phyloP scores from a whole-genome alignment of 1,140 invertebrate species.

The Diuraphis noxia region DNA sequence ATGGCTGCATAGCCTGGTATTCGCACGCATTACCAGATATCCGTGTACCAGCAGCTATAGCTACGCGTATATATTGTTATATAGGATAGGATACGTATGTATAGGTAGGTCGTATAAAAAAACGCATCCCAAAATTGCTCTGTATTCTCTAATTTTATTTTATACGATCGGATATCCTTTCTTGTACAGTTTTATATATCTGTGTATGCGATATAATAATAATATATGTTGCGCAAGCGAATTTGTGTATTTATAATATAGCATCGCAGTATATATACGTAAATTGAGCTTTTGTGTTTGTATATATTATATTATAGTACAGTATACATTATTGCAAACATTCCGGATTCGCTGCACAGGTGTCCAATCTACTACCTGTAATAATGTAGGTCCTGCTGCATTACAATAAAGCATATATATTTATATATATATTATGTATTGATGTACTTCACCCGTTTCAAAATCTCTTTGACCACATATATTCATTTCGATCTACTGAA shows the following conservation, averaged over 20 bases:
- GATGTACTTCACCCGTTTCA: slow-evolving; percentile 14
- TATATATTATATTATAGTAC: too few relatives aligned
- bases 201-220: not conserved
- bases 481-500: not conserved
- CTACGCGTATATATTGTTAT: not conserved
- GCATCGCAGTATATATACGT: not conserved
- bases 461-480: not conserved
- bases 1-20: not conserved
- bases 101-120: not conserved
- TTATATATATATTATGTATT: too few relatives aligned
- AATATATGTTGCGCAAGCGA: not conserved
- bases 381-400: not conserved
- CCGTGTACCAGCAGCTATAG: not conserved
- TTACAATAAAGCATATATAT: not conserved
- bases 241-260: not conserved
- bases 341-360: not conserved
- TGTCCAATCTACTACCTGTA: not conserved
- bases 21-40: not conserved
- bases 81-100: not conserved
- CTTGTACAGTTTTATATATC: not conserved
- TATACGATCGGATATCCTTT: not conserved
- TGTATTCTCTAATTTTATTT: not conserved
- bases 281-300: not conserved
- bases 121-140: not conserved
- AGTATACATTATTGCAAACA: not conserved